These are phyloP conservation scores for Brienomyrus longianalis DNA, from an alignment of 2,113 vertebrate species.

Conservation along the genomic window DNA sequence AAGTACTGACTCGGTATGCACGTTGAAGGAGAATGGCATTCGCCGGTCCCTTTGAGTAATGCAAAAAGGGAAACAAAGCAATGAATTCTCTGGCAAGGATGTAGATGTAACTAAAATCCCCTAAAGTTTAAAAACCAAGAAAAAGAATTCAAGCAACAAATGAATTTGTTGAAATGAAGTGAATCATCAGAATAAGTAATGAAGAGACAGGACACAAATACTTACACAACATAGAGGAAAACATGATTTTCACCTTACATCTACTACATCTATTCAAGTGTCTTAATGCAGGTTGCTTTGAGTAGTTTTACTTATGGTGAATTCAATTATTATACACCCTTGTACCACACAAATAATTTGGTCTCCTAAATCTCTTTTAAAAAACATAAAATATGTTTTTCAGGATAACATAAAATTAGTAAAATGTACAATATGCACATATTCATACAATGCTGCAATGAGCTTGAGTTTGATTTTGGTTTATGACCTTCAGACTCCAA, in stretches of 20 bases:
- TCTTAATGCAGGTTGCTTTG: neutral
- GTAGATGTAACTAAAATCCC: neutral
- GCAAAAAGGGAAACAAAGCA: slow-evolving; percentile 43
- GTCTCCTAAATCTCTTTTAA: neutral
- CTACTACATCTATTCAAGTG: neutral
- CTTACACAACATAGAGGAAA: neutral
- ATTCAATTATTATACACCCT: neutral
- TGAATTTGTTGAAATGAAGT: neutral
- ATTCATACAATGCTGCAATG: neutral
- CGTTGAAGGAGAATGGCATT: slow-evolving; percentile 46
- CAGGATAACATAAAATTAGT: neutral
- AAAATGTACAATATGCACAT: neutral
- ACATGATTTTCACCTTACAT: neutral
- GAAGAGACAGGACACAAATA: neutral
- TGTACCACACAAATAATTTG: neutral
- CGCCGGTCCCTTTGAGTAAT: slow-evolving; percentile 52
- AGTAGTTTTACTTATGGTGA: neutral
- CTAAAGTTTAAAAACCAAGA: neutral
- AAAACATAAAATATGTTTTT: neutral
- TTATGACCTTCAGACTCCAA: neutral
- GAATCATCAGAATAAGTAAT: neutral
- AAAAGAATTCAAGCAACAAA: neutral
- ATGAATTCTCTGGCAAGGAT: neutral
- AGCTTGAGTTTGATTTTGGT: neutral
- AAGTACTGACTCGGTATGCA: slow-evolving; percentile 65